phyloP scores from a whole-genome alignment of 2,888 invertebrate genomes.

The Xiphydria camelus region DNA sequence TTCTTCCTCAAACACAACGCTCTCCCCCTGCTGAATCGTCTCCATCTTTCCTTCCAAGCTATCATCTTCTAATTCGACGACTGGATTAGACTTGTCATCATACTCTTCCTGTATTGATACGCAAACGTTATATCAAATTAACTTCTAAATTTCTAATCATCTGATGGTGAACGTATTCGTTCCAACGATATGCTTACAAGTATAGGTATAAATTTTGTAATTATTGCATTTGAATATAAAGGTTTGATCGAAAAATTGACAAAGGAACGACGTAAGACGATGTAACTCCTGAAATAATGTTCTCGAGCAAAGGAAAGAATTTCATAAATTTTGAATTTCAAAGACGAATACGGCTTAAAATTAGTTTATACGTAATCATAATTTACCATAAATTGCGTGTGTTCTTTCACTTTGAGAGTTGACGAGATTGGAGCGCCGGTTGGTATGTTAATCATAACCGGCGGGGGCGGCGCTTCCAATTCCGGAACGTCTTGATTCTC shows the following conservation, averaged over 20 bases:
- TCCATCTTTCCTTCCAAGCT: constrained; percentile 30
- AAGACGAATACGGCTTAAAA: too few relatives aligned
- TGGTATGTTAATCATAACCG: constrained; percentile 42
- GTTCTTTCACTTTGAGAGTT: constrained; percentile 36
- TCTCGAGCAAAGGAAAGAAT: too few relatives aligned
- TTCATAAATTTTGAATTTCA: too few relatives aligned
- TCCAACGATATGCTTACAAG: too few relatives aligned
- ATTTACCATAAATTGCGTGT: constrained; percentile 29
- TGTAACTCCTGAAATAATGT: not conserved
- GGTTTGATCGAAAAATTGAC: too few relatives aligned
- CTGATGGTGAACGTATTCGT: too few relatives aligned
- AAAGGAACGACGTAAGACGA: not conserved
- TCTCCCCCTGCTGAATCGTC: not conserved
- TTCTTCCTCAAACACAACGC: not conserved
- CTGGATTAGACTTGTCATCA: constrained; percentile 13
- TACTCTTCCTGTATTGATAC: constrained; percentile 16
- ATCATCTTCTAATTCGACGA: constrained; percentile 27
- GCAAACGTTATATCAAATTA: too few relatives aligned
- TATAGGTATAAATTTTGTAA: too few relatives aligned
- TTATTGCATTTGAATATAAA: too few relatives aligned
- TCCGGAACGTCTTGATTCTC: constrained; percentile 41
- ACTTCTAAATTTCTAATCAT: too few relatives aligned
- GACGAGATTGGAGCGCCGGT: constrained; percentile 32
- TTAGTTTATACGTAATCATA: too few relatives aligned
- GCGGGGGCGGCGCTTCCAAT: constrained; percentile 42